Conservation (phyloP, 2,113 vertebrate species). For the Genyomyrus donnyi region DNA sequence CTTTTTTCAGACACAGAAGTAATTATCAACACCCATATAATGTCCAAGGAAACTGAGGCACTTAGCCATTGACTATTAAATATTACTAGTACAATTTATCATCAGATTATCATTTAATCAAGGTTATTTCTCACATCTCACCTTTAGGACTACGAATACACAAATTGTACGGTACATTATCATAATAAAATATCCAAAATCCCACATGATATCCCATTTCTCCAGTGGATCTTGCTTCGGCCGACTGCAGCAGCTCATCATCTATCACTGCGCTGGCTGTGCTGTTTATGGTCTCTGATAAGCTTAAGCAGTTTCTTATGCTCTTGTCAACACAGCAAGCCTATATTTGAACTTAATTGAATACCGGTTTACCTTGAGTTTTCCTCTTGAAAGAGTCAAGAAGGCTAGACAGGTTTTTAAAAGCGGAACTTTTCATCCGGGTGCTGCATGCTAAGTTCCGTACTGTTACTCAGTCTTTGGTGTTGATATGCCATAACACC, state of each 20-base stretch:
- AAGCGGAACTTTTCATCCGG: background rate
- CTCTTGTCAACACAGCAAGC: background rate
- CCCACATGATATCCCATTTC: background rate
- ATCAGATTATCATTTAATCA: no score
- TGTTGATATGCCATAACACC: background rate
- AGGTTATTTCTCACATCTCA: no score
- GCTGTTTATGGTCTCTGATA: background rate
- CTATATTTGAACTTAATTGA: background rate
- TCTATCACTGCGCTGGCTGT: background rate
- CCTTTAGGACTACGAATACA: no score
- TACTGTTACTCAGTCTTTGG: background rate
- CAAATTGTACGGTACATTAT: no score
- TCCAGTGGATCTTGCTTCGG: background rate
- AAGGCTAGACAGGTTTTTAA: background rate
- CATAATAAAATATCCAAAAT: no score
- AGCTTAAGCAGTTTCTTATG: background rate
- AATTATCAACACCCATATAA: background rate
- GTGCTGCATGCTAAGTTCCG: background rate
- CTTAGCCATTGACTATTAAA: background rate
- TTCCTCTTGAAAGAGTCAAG: background rate
- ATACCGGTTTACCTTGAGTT: background rate
- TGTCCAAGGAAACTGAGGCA: background rate
- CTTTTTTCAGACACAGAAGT: background rate
- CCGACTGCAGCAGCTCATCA: background rate
- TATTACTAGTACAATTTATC: background rate